These are phyloP conservation scores for Poeciliopsis gracilis DNA, from an alignment of 2,797 vertebrate genomes.

Conservation along the genomic window DNA sequence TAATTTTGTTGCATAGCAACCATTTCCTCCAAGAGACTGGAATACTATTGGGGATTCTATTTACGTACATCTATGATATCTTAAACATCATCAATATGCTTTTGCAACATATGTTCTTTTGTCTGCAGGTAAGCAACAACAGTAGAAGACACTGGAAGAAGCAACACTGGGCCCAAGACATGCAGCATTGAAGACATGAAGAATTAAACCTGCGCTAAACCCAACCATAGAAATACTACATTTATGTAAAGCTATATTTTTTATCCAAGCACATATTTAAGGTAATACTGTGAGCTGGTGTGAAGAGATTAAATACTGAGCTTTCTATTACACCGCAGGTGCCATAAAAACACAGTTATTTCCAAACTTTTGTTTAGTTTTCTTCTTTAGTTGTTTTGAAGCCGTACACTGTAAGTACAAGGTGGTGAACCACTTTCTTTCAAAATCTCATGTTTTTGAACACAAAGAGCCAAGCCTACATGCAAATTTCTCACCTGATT, in stretches of 20 bases:
- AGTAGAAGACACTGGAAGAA: constrained; percentile 68
- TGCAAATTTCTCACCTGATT: constrained; percentile 49
- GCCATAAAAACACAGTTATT: constrained; percentile 90
- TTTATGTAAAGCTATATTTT: constrained; percentile 93
- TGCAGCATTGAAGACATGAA: constrained; percentile 53
- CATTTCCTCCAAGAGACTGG: neutral
- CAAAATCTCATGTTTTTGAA: constrained; percentile 32
- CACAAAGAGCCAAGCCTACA: constrained; percentile 30
- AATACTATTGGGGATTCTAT: neutral
- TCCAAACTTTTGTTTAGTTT: constrained; percentile 75
- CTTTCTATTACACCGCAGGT: constrained; percentile 97
- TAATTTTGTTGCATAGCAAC: neutral
- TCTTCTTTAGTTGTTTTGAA: constrained; percentile 58
- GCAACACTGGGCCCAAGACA: constrained; percentile 46
- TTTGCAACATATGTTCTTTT: neutral
- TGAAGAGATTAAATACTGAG: constrained; percentile 92
- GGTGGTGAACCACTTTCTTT: constrained; percentile 47
- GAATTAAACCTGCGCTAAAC: constrained; percentile 78
- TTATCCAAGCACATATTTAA: constrained; percentile 92
- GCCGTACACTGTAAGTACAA: constrained; percentile 48
- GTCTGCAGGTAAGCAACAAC: constrained; percentile 64
- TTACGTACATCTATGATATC: neutral
- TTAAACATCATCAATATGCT: neutral
- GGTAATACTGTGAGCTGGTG: constrained; percentile 97
- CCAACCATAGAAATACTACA: constrained; percentile 83